These are phyloP conservation scores for Erythrocebus patas DNA, from an alignment of 2,113 vertebrate genomes.

Conservation along the genomic window DNA sequence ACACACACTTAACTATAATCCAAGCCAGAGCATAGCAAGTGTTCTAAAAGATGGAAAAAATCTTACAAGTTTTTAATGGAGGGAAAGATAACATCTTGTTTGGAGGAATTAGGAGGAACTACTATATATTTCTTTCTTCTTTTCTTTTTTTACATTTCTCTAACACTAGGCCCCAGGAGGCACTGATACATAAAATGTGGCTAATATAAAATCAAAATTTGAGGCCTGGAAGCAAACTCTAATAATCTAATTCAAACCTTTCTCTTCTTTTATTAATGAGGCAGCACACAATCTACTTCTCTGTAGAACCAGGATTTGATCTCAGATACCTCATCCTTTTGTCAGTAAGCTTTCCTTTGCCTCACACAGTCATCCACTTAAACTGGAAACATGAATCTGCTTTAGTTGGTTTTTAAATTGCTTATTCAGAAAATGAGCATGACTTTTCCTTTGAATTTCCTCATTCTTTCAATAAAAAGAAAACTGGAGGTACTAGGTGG, in stretches of 20 bases:
- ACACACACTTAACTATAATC: neutral
- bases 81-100: neutral
- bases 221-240: neutral
- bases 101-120: neutral
- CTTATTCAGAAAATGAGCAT: conserved; percentile 65
- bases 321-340: neutral
- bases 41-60: neutral
- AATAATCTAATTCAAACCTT: neutral
- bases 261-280: neutral
- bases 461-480: conserved; percentile 70
- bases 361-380: neutral
- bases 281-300: neutral
- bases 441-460: conserved; percentile 63
- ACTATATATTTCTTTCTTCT: neutral
- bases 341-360: neutral
- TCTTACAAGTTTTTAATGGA: neutral
- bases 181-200: neutral
- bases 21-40: neutral
- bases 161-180: neutral
- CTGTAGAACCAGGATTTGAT: neutral
- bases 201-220: neutral
- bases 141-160: neutral
- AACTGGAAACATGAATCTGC: conserved; percentile 21
- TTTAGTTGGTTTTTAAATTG: conserved; percentile 59
- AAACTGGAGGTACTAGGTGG: conserved; percentile 17